These are phyloP conservation scores for Pararge aegeria DNA, from an alignment of 1,140 invertebrate species.

Conservation along the genomic window DNA sequence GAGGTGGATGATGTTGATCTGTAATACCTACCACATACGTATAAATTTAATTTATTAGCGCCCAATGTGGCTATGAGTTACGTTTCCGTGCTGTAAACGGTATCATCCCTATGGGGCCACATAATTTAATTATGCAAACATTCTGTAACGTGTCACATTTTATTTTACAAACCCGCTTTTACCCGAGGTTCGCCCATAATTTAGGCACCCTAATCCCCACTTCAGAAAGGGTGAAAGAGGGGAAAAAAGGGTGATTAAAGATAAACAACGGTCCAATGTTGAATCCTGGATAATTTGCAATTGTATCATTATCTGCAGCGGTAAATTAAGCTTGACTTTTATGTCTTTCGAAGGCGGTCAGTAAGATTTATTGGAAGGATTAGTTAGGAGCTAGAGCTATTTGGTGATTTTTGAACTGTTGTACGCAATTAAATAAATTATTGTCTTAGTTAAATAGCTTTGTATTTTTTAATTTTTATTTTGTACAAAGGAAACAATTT, in stretches of 20 bases:
- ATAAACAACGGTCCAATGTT: conserved; percentile 68
- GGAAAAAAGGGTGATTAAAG: conserved; percentile 71
- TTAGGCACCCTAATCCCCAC: conserved; percentile 57
- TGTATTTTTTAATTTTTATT: background rate
- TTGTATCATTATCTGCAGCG: conserved; percentile 65
- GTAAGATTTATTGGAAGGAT: conserved; percentile 39
- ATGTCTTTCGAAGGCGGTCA: conserved; percentile 41
- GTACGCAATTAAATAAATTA: conserved; percentile 15
- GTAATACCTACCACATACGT: too few relatives aligned
- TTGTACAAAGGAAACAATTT: too few relatives aligned
- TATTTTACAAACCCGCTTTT: conserved; percentile 45
- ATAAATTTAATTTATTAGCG: too few relatives aligned
- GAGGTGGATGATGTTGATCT: too few relatives aligned
- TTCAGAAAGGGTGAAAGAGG: conserved; percentile 54
- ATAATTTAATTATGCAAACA: conserved; percentile 37
- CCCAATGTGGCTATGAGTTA: too few relatives aligned
- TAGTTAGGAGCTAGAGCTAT: conserved; percentile 29
- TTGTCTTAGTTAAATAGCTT: background rate
- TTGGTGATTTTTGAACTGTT: conserved; percentile 19
- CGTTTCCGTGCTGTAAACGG: background rate
- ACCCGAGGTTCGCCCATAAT: conserved; percentile 46
- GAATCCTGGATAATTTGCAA: conserved; percentile 64
- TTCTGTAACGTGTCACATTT: conserved; percentile 42
- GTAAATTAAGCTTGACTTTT: conserved; percentile 63
- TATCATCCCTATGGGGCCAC: background rate